Percentiles rank a stretch among this genome's conserved stretches.
Conservation (phyloP, 2,888 invertebrate genomes). For the Nomada ferruginata region DNA sequence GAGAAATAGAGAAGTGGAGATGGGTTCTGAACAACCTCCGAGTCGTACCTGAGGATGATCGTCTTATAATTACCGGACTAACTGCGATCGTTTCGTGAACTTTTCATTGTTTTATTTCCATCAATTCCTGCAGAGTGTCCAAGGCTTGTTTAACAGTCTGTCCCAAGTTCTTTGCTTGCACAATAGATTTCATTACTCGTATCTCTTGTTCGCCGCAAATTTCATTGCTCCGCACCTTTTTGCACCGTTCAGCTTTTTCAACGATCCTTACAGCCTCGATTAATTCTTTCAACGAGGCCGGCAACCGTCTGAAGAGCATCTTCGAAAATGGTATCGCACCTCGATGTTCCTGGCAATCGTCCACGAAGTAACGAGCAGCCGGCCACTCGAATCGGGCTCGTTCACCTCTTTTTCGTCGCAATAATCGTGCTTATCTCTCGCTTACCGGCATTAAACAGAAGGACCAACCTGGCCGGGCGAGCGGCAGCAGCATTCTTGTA, state of each 20-base stretch:
- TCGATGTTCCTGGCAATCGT: conserved; percentile 26
- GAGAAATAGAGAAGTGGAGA: conserved; percentile 31
- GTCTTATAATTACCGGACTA: conserved; percentile 59
- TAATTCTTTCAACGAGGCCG: not conserved
- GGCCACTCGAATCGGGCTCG: conserved; percentile 22
- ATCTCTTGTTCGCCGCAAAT: not conserved
- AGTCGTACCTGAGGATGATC: conserved; percentile 52
- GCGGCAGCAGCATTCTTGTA: conserved; percentile 77
- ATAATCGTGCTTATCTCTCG: conserved; percentile 68
- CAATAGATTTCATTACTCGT: not conserved
- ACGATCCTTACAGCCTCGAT: not conserved
- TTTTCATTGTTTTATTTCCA: conserved; percentile 31
- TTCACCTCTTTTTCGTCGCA: conserved; percentile 32
- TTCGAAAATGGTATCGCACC: conserved; percentile 18
- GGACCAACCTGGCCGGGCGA: conserved; percentile 51
- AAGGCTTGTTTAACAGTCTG: not conserved
- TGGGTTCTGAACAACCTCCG: conserved; percentile 34
- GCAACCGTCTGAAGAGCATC: conserved; percentile 1
- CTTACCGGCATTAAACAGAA: conserved; percentile 66
- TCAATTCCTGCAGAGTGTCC: not conserved
- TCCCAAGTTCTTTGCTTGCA: not conserved
- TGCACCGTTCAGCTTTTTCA: not conserved
- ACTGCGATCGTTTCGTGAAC: conserved; percentile 46
- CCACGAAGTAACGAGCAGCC: conserved; percentile 31
- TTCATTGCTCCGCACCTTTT: too few species aligned